These are phyloP conservation scores for Theonella swinhoei DNA, from an alignment of 37 sponge, comb jelly and placozoan species.

Conservation along the genomic window DNA sequence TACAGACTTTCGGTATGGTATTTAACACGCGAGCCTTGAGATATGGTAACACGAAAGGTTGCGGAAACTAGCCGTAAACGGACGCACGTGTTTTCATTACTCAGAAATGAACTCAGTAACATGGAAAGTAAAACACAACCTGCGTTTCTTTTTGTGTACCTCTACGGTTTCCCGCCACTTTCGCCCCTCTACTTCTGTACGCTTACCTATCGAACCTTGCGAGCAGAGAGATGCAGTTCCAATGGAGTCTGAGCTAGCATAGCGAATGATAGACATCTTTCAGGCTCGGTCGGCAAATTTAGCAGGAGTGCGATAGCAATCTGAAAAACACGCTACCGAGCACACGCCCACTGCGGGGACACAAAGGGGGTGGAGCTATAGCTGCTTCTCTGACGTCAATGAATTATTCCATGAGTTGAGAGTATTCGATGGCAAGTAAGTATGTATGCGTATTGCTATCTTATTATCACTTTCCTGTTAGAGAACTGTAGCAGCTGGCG, in stretches of 20 bases:
- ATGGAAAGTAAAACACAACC: neutral
- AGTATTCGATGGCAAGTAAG: too few relatives aligned
- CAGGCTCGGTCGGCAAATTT: too few relatives aligned
- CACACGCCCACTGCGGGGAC: neutral
- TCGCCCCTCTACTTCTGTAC: neutral
- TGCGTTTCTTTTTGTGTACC: neutral
- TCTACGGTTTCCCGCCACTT: too few relatives aligned
- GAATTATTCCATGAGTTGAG: too few relatives aligned
- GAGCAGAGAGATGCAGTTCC: conserved; percentile 2
- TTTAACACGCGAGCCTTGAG: neutral
- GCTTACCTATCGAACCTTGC: neutral
- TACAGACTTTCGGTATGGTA: neutral
- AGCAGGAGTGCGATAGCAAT: neutral
- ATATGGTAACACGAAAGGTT: too few relatives aligned
- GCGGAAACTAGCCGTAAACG: neutral
- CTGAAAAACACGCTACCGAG: neutral
- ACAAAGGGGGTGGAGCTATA: conserved; percentile 1
- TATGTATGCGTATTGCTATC: too few relatives aligned
- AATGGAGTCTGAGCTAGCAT: conserved; percentile 5
- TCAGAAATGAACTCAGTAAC: neutral
- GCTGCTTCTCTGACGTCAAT: neutral
- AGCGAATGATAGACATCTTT: neutral
- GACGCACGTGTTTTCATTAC: neutral
- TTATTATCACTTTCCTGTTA: too few relatives aligned
- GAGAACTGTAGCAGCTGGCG: too few relatives aligned